Evolutionary conservation across 2,113 vertebrate species (phyloP).

Genomic region (Pampusana beccarii): DNA sequence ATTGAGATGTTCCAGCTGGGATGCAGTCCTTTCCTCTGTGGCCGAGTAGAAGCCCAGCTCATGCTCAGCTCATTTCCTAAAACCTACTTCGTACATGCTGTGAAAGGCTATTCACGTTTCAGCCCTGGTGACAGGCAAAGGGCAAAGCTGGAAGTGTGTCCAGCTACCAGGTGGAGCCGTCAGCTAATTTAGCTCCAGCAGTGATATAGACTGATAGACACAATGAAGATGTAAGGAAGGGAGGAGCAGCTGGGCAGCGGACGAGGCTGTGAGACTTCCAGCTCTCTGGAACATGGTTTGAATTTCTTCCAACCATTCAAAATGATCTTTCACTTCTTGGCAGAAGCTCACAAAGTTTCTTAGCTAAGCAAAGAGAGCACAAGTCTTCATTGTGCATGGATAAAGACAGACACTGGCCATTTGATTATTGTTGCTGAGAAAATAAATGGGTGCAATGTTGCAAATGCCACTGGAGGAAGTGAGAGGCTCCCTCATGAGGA

Average conservation of each 20-base stretch:
- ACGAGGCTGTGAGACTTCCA: conserved; percentile 43
- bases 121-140: neutral
- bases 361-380: conserved; percentile 47
- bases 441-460: conserved; percentile 53
- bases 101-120: conserved; percentile 8
- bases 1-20: neutral
- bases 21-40: neutral
- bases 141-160: neutral
- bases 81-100: neutral
- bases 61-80: conserved; percentile 8
- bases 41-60: neutral
- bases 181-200: conserved; percentile 29
- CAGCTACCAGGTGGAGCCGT: conserved; percentile 35
- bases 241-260: conserved; percentile 57
- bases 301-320: conserved; percentile 66
- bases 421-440: conserved; percentile 57
- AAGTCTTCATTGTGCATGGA: conserved; percentile 46
- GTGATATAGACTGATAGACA: neutral
- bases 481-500: conserved; percentile 38
- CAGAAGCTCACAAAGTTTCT: conserved; percentile 49
- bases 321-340: conserved; percentile 61
- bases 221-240: conserved; percentile 40
- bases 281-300: conserved; percentile 52
- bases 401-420: conserved; percentile 34
- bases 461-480: conserved; percentile 59